Percentiles rank a stretch among this genome's conserved stretches.
These are phyloP conservation scores for Drosophila nr. perissopoda DNA, from an alignment of 2,888 invertebrate genomes.

Conservation along the genomic window DNA sequence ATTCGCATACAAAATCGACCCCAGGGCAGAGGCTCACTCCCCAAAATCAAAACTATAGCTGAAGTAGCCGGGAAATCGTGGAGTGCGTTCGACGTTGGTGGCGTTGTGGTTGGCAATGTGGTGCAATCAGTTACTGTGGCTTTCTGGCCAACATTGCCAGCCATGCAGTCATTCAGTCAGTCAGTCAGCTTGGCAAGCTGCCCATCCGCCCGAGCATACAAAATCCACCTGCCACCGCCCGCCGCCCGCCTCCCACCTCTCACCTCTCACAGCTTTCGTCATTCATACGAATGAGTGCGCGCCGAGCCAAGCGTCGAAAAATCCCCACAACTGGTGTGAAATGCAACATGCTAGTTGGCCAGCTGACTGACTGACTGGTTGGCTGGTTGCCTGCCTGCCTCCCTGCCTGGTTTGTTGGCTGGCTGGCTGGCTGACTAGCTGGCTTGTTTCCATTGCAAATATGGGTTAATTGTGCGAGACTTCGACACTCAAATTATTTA, in stretches of 20 bases:
- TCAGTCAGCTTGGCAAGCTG: constrained; percentile 58
- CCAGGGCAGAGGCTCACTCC: background rate
- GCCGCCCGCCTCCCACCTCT: background rate
- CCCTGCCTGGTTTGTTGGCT: background rate
- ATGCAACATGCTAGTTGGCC: constrained; percentile 71
- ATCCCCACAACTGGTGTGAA: constrained; percentile 75
- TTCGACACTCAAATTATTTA: constrained; percentile 74
- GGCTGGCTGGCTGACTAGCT: constrained; percentile 21
- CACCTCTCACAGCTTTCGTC: constrained; percentile 58
- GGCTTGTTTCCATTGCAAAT: constrained; percentile 64
- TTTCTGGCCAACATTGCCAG: constrained; percentile 68
- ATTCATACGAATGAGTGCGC: constrained; percentile 78
- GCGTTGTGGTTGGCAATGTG: constrained; percentile 70
- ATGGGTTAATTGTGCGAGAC: constrained; percentile 78
- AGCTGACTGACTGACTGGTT: constrained; percentile 29
- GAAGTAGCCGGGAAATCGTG: constrained; percentile 47
- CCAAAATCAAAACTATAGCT: constrained; percentile 28
- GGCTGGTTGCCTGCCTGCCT: constrained; percentile 24
- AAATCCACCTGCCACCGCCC: constrained; percentile 27
- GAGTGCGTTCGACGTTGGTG: constrained; percentile 50
- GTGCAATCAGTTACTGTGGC: constrained; percentile 80
- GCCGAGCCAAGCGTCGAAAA: constrained; percentile 62
- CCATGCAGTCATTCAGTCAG: constrained; percentile 21
- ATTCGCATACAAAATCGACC: constrained; percentile 68
- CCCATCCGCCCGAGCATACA: constrained; percentile 45